Conservation (phyloP, 23 tunicate genomes). For the Diplosoma virens region DNA sequence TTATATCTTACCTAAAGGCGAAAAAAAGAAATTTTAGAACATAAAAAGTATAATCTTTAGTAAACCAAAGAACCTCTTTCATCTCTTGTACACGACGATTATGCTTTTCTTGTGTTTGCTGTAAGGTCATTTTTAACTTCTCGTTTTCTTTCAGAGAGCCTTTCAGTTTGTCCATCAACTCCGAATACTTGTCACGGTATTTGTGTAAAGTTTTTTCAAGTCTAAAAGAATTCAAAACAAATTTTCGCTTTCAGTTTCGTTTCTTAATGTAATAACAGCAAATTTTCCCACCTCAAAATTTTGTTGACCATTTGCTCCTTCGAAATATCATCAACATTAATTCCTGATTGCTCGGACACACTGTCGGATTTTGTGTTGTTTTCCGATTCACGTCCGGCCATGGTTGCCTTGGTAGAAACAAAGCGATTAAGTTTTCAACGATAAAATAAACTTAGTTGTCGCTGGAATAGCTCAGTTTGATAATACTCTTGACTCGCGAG, state of each 20-base stretch:
- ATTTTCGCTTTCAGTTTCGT: not conserved
- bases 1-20: no score
- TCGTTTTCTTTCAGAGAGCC: constrained; percentile 58
- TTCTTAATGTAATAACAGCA: not conserved
- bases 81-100: constrained; percentile 65
- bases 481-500: no score
- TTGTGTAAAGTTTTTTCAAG: constrained; percentile 70
- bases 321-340: constrained; percentile 56
- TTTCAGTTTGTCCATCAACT: constrained; percentile 46
- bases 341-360: constrained; percentile 22
- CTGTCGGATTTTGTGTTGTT: no score
- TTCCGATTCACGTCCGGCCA: no score
- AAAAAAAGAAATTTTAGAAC: no score
- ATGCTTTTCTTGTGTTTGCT: constrained; percentile 76
- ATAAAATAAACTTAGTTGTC: no score
- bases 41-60: no score
- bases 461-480: no score
- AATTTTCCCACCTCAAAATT: constrained; percentile 41
- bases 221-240: no score
- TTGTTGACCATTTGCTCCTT: constrained; percentile 84
- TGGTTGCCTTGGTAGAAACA: no score
- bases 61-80: constrained; percentile 67
- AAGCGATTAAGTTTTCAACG: no score
- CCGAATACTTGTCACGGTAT: constrained; percentile 74
- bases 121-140: constrained; percentile 51